These are phyloP conservation scores for Amiota communis DNA, from an alignment of 2,888 invertebrate species.

Conservation along the genomic window DNA sequence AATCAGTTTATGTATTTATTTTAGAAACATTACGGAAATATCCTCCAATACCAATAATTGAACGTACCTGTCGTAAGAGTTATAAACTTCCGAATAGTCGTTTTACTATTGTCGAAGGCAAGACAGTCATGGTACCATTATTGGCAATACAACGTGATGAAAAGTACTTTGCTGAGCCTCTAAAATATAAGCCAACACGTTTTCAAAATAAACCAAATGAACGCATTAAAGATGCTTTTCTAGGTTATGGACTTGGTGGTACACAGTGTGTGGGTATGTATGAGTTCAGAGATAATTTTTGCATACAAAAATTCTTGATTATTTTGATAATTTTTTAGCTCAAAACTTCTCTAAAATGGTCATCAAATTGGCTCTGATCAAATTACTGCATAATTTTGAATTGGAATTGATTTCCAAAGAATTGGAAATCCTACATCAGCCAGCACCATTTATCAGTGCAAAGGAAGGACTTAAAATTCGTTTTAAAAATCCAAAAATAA, in stretches of 20 bases:
- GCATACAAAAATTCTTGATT: background rate
- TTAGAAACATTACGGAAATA: slow-evolving; percentile 73
- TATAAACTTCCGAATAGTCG: slow-evolving; percentile 68
- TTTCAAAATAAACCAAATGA: slow-evolving; percentile 63
- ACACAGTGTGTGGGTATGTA: slow-evolving; percentile 71
- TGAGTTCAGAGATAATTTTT: background rate
- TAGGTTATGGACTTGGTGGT: slow-evolving; percentile 72
- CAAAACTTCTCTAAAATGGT: slow-evolving; percentile 68
- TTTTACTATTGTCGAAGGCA: slow-evolving; percentile 68
- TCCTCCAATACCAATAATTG: slow-evolving; percentile 72
- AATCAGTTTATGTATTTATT: background rate
- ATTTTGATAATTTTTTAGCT: slow-evolving; percentile 49
- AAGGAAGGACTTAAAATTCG: slow-evolving; percentile 59
- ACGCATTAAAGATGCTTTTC: slow-evolving; percentile 54
- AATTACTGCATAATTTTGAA: slow-evolving; percentile 62
- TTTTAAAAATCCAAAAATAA: slow-evolving; percentile 51
- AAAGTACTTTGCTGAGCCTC: slow-evolving; percentile 71
- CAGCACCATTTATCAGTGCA: slow-evolving; percentile 55
- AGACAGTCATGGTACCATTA: slow-evolving; percentile 69
- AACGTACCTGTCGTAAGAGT: slow-evolving; percentile 70
- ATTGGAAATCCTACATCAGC: slow-evolving; percentile 57
- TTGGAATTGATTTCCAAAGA: slow-evolving; percentile 53
- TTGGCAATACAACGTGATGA: slow-evolving; percentile 73
- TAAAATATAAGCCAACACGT: slow-evolving; percentile 73
- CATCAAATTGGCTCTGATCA: slow-evolving; percentile 66